Percentiles rank a stretch among this genome's conserved stretches.
Conservation (phyloP, 2,888 invertebrate genomes). For the Calameuta pallipes region DNA sequence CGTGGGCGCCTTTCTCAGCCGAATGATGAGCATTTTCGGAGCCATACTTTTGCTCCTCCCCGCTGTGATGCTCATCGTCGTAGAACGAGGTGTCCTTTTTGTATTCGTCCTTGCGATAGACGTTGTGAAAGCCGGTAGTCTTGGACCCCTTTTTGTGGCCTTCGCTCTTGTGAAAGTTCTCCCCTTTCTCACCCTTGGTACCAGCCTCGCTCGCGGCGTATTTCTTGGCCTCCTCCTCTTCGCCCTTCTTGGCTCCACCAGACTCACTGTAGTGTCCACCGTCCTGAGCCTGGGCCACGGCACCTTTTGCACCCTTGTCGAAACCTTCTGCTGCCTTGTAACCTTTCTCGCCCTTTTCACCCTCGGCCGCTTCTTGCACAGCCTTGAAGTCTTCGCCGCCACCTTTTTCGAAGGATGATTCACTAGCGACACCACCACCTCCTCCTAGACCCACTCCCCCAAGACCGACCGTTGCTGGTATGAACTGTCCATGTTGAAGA, state of each 20-base stretch:
- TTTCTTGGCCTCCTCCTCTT: slow-evolving; percentile 58
- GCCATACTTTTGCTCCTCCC: slow-evolving; percentile 68
- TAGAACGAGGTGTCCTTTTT: slow-evolving; percentile 72
- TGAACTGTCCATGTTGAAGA: slow-evolving; percentile 17
- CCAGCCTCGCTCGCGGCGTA: slow-evolving; percentile 66
- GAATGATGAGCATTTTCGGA: slow-evolving; percentile 67
- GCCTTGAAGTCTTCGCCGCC: slow-evolving; percentile 36
- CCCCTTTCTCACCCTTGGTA: slow-evolving; percentile 64
- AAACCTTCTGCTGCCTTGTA: slow-evolving; percentile 47
- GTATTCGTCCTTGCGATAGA: slow-evolving; percentile 73
- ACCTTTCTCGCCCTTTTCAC: slow-evolving; percentile 44
- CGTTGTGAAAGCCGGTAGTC: slow-evolving; percentile 71
- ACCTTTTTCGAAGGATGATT: slow-evolving; percentile 31
- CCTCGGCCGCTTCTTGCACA: slow-evolving; percentile 36
- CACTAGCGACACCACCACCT: slow-evolving; percentile 17
- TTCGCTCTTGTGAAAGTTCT: slow-evolving; percentile 67
- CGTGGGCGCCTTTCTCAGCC: slow-evolving; percentile 65
- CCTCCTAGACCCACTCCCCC: slow-evolving; percentile 20
- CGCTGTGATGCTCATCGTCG: slow-evolving; percentile 70
- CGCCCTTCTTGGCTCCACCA: slow-evolving; percentile 58
- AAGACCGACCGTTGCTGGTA: slow-evolving; percentile 19
- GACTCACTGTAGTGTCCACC: slow-evolving; percentile 59
- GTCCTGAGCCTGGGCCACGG: slow-evolving; percentile 34
- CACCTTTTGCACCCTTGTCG: slow-evolving; percentile 50
- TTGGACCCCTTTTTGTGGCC: slow-evolving; percentile 71